A percentile compares a stretch with the other conserved stretches of the same genome.
Conservation (phyloP, 2,797 vertebrate genomes). For the Cossypha polioptera region DNA sequence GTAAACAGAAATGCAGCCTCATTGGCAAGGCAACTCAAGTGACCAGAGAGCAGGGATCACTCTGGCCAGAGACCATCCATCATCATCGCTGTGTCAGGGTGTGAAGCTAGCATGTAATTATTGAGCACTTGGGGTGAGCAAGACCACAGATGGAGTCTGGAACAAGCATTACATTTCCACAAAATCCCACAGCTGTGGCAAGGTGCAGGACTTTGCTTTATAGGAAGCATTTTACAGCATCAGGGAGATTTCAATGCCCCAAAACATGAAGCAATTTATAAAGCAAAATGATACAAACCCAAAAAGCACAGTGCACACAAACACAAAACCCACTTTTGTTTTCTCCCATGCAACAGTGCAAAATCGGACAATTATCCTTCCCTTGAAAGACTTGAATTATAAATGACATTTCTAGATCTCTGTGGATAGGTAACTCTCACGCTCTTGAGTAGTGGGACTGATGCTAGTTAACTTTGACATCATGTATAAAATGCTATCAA, state of each 20-base stretch:
- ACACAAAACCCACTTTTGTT: background rate
- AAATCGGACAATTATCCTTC: conserved; percentile 3
- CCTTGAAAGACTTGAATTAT: conserved; percentile 20
- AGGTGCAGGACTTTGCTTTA: background rate
- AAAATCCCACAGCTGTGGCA: background rate
- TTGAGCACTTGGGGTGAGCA: background rate
- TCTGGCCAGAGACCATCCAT: background rate
- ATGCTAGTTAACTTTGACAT: background rate
- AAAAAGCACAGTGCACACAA: background rate
- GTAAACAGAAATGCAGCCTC: conserved; percentile 37
- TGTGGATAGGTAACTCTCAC: background rate
- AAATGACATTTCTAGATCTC: conserved; percentile 18
- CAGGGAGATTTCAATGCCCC: background rate
- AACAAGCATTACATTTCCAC: background rate
- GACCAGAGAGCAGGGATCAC: background rate
- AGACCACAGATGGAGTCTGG: background rate
- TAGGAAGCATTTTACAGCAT: background rate
- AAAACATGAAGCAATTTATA: background rate
- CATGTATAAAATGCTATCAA: background rate
- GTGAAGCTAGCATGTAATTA: background rate
- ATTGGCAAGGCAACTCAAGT: background rate
- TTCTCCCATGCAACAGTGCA: background rate
- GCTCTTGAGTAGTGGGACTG: background rate
- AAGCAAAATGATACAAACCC: background rate
- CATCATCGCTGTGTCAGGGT: background rate